phyloP scores from a whole-genome alignment of 2,888 invertebrate genomes.

The Hybos culiciformis region DNA sequence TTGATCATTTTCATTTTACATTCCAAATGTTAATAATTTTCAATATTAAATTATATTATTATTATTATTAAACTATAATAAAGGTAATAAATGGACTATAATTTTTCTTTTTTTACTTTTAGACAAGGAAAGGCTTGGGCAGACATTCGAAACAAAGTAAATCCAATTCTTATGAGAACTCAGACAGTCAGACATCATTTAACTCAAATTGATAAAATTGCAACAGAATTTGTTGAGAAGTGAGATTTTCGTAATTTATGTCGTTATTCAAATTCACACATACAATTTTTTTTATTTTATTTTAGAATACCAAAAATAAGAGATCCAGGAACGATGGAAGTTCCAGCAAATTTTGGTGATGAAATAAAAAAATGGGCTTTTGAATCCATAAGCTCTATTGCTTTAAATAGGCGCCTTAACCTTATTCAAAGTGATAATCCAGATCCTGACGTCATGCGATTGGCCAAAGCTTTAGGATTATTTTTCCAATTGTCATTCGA shows the following conservation, averaged over 20 bases:
- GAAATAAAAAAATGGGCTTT: slow-evolving; percentile 45
- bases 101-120: slow-evolving; percentile 12
- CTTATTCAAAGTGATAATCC: slow-evolving; percentile 16
- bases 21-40: background rate
- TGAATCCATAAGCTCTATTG: slow-evolving; percentile 38
- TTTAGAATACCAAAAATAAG: slow-evolving; percentile 21
- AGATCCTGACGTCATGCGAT: slow-evolving; percentile 19
- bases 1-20: background rate
- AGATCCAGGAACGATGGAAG: slow-evolving; percentile 16
- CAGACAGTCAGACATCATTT: slow-evolving; percentile 24
- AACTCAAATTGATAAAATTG: slow-evolving; percentile 23
- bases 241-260: slow-evolving; percentile 8
- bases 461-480: slow-evolving; percentile 20
- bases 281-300: background rate
- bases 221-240: slow-evolving; percentile 25
- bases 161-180: slow-evolving; percentile 28
- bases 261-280: background rate
- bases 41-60: too few species aligned
- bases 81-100: background rate
- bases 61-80: background rate
- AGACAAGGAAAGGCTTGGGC: slow-evolving; percentile 55
- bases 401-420: slow-evolving; percentile 29
- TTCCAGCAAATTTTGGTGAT: slow-evolving; percentile 35
- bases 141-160: slow-evolving; percentile 44
- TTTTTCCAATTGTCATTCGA: slow-evolving; percentile 24